These are phyloP conservation scores for Iselma pallidipennis DNA, from an alignment of 2,888 invertebrate genomes.

Conservation along the genomic window DNA sequence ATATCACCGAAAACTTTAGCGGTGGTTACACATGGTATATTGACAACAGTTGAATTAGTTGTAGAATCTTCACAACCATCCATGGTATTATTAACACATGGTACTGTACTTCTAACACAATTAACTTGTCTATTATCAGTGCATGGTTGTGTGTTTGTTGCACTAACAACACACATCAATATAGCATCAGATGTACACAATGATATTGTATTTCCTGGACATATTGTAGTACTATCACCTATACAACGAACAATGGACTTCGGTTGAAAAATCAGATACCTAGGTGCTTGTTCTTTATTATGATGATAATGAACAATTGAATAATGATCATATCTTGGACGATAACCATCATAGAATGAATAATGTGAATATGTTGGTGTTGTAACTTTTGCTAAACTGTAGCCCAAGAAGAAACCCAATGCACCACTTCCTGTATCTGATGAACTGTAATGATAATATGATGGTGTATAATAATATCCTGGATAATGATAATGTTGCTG, in stretches of 20 bases:
- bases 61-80: conserved; percentile 42
- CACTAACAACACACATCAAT: conserved; percentile 51
- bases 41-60: conserved; percentile 38
- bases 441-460: conserved; percentile 37
- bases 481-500: conserved; percentile 11
- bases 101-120: conserved; percentile 47
- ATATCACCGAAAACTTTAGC: conserved; percentile 36
- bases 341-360: conserved; percentile 37
- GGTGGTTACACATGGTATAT: conserved; percentile 48
- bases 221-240: conserved; percentile 48
- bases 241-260: conserved; percentile 48
- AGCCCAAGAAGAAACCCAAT: conserved; percentile 46
- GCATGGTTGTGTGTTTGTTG: conserved; percentile 47
- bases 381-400: conserved; percentile 41
- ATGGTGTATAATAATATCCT: conserved; percentile 22
- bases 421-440: conserved; percentile 43
- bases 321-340: conserved; percentile 47
- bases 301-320: conserved; percentile 53
- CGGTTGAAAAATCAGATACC: conserved; percentile 44
- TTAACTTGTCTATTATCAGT: conserved; percentile 38
- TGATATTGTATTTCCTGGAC: conserved; percentile 49
- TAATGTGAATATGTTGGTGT: conserved; percentile 43
- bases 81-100: conserved; percentile 46
- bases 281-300: conserved; percentile 42
- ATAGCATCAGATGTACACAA: conserved; percentile 52